phyloP scores from a whole-genome alignment of 2,797 vertebrate genomes.

The Bovichtus variegatus region DNA sequence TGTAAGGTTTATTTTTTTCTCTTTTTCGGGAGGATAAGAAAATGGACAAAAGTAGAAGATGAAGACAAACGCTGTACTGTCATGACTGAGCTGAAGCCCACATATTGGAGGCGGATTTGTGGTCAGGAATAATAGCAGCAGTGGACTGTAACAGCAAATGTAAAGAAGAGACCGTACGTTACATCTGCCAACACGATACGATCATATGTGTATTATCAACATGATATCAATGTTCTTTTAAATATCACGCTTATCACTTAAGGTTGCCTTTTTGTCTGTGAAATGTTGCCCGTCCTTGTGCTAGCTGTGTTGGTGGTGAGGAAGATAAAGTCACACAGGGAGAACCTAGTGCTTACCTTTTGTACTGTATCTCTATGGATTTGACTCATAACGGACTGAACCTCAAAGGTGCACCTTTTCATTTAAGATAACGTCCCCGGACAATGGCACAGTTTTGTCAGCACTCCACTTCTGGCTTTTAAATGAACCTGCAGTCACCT shows the following conservation, averaged over 20 bases:
- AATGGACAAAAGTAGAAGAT: constrained; percentile 40
- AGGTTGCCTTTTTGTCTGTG: neutral
- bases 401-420: neutral
- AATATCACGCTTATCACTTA: too few relatives aligned
- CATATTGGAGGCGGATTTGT: neutral
- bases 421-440: constrained; percentile 1
- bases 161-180: neutral
- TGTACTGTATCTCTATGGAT: constrained; percentile 4
- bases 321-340: neutral
- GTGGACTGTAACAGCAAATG: neutral
- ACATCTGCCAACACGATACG: too few relatives aligned
- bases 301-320: neutral
- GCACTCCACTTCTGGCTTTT: neutral
- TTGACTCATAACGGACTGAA: neutral
- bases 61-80: constrained; percentile 2
- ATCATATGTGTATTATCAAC: too few relatives aligned
- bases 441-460: neutral
- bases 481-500: neutral
- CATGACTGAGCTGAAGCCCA: neutral
- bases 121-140: neutral
- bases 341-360: neutral
- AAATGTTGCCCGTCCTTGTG: neutral
- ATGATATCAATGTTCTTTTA: too few relatives aligned
- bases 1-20: constrained; percentile 18
- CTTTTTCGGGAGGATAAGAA: constrained; percentile 14